Base-by-base conservation (phyloP, 2,113 vertebrate genomes). In the Oostethus manadensis region DNA sequence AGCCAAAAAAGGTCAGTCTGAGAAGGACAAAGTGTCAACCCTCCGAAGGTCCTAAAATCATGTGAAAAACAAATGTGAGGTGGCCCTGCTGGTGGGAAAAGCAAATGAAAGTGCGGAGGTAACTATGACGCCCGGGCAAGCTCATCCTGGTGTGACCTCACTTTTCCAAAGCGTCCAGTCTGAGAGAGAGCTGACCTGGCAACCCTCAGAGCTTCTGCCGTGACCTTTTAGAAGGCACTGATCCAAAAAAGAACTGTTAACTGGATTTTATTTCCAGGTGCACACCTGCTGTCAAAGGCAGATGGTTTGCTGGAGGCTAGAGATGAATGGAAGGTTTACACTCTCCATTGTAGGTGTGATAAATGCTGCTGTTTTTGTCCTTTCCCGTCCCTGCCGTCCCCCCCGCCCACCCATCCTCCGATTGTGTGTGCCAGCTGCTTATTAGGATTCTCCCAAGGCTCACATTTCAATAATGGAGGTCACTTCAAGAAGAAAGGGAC, bases 51-150 rank as follows among this genome's bases (percentile, higher is more conserved):
- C 60, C 57, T 26, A 14, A 58, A 62, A 66, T 77, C 46, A 51
- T 74, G 78, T 70, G 80, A 84, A 83, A 88, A 85, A 73, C 74
- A 86, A 84, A 79, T 64, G 58, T 56, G 74, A 50, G 61, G 70
- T 61, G 44, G 48, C 56, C 82, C 82, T 42, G 62, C 85, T 82
- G 84, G 83, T 87, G 75, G 77, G 84, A 86, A 88, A 82, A 81
- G 80, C 76, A 85, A 86, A 85, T 83, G 53, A 66, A 74, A 14
- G 72, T 71, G 79, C 70, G 64, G 64, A 74, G 54, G 83, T 77
- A 83, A 84, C 84, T 79, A 78, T 82, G 79, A 78, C 76, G 57
- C 57, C 63, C 44, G 44, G 68, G 60, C 64, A 72, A 33, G 29
- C 29, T 33, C 29, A 33, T 33, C 29, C 29, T 33, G 29, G 29